Conservation (phyloP, 1,140 invertebrate species). For the Brachionus plicatilis region DNA sequence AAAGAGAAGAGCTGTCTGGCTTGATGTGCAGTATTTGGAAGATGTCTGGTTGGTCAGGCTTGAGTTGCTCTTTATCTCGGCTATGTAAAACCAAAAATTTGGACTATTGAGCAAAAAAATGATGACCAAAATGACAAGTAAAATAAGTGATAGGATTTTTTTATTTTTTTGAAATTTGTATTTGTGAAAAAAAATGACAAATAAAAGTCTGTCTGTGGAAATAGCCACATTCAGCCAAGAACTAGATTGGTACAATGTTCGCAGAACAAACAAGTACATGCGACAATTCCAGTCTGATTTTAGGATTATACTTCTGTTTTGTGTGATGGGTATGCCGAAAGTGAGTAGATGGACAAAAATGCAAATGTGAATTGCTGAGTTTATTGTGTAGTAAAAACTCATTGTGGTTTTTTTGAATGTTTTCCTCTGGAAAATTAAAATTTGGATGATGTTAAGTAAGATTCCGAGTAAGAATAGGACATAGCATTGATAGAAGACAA, state of each 20-base stretch:
- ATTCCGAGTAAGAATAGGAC: background rate
- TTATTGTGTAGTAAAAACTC: background rate
- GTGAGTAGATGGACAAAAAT: background rate
- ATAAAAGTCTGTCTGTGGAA: background rate
- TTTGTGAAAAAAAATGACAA: background rate
- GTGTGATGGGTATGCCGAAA: background rate
- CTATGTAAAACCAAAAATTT: conserved; percentile 4
- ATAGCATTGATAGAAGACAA: background rate
- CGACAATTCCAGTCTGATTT: background rate
- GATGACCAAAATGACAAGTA: background rate
- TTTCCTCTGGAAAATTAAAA: background rate
- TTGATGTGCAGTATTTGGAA: background rate
- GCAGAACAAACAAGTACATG: background rate
- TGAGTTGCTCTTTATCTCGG: background rate
- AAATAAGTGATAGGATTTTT: background rate
- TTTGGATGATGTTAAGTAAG: background rate
- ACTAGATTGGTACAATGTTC: background rate
- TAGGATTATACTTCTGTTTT: background rate
- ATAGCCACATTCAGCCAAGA: background rate
- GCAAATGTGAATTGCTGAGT: background rate
- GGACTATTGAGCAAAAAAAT: background rate
- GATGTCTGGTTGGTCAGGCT: background rate
- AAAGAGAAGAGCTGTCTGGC: background rate
- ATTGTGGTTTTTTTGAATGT: background rate
- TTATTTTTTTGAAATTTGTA: background rate